Percentiles rank a stretch among this genome's conserved stretches.
Conservation (phyloP, 2,113 vertebrate species). For the Cyanoderma ruficeps region DNA sequence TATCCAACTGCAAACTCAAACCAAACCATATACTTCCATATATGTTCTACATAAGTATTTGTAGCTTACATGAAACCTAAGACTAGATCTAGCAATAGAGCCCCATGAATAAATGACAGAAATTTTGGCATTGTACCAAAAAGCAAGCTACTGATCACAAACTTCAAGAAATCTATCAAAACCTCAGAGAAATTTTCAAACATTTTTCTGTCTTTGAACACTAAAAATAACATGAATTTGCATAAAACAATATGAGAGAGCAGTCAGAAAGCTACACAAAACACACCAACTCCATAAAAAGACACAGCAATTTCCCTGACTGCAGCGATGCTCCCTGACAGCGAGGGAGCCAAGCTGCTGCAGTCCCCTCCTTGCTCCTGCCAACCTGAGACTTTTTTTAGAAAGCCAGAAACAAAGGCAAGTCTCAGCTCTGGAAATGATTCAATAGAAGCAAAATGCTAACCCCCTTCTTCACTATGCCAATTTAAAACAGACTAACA, state of each 20-base stretch:
- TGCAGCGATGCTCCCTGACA: constrained; percentile 31
- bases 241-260: background rate
- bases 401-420: background rate
- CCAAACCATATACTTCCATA: background rate
- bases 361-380: constrained; percentile 11
- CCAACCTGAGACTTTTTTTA: background rate
- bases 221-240: background rate
- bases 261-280: background rate
- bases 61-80: background rate
- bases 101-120: background rate
- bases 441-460: background rate
- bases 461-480: background rate
- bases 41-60: background rate
- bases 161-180: background rate
- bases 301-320: background rate
- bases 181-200: background rate
- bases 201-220: background rate
- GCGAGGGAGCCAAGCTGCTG: background rate
- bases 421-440: background rate
- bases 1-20: background rate
- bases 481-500: background rate
- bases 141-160: background rate
- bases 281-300: background rate
- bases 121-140: background rate
- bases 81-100: background rate